A percentile compares a stretch with the other conserved stretches of the same genome.
Evolutionary conservation across 2,113 vertebrate species (phyloP).

Genomic region (Abramis brama): DNA sequence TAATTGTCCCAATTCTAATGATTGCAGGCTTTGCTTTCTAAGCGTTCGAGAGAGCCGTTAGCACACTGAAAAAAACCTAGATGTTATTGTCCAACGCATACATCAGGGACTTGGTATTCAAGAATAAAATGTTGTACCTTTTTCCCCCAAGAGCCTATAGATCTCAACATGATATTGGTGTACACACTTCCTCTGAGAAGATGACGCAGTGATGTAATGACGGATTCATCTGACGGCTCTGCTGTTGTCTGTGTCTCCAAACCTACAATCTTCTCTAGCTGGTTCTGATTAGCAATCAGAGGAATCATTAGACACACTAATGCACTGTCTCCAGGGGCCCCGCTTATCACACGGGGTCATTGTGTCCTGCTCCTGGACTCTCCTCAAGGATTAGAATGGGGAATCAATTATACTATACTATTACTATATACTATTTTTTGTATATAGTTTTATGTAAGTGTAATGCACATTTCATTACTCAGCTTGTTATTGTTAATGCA

Average conservation of each 20-base stretch:
- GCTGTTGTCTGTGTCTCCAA: background rate
- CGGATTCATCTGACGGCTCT: background rate
- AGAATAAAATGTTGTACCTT: background rate
- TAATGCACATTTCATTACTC: no score
- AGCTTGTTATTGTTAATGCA: no score
- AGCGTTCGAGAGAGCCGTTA: background rate
- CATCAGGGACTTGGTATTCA: background rate
- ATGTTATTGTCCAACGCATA: background rate
- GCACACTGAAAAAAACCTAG: background rate
- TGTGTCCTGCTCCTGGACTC: constrained; percentile 3
- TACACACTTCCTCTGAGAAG: background rate
- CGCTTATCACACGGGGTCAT: constrained; percentile 11
- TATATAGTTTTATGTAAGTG: no score
- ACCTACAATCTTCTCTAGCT: constrained; percentile 18
- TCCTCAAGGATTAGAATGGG: background rate
- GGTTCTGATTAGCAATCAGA: constrained; percentile 30
- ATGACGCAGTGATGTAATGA: constrained; percentile 19
- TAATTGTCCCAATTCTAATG: background rate
- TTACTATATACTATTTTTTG: no score
- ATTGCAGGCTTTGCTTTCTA: background rate
- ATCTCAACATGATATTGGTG: background rate
- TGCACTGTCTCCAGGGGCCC: constrained; percentile 23
- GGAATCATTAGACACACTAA: constrained; percentile 19
- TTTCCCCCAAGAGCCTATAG: background rate
- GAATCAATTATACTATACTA: background rate